Base-by-base conservation (phyloP, 2,113 vertebrate species). In the Apteryx mantelli region DNA sequence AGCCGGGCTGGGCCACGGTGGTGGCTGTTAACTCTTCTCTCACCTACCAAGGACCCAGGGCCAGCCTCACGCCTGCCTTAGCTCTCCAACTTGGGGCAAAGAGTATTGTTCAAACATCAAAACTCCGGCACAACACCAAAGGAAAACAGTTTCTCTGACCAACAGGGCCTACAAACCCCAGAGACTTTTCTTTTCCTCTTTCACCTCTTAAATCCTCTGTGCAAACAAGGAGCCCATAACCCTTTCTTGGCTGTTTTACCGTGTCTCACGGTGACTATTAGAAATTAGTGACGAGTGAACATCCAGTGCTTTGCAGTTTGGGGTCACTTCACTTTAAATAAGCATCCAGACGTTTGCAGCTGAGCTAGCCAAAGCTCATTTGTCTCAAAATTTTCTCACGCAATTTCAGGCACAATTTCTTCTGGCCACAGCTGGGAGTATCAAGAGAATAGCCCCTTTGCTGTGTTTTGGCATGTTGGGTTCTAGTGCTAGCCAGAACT, bases 371-470 rank as follows among this genome's bases (percentile, higher is more conserved):
- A 97, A 91, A 94, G 86, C 85, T 96, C 96, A 86, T 95, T 96
- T 91, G 61, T 96, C 95, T 95, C 61, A 18, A 74, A 28, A 83
- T 91, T 95, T 95, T 95, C 95, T 97, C 95, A 96, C 52, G 26
- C 85, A 1, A 90, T 91, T 97, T 93, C 76, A 94, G 77, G 93
- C 94, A 34, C 38, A 64, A 86, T 95, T 95, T 95, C 89, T 96
- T 69, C 91, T 95, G 96, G 79, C 89, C 76, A 78, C 89, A 94
- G 91, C 89, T 96, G 85, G 60, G 52, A 88, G 32, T 90, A 28
- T 91, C 68, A 88, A 64, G 75, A 96, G 82, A 88, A 78, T 42
- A 83, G 68, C 64, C 74, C 52, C 65, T 91, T 81, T 66, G 52
- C 87, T 93, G 32, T 78, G 20, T 81, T 95, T 75, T 79, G 76